phyloP scores from a whole-genome alignment of 2,888 invertebrate species.

The Tuta absoluta region DNA sequence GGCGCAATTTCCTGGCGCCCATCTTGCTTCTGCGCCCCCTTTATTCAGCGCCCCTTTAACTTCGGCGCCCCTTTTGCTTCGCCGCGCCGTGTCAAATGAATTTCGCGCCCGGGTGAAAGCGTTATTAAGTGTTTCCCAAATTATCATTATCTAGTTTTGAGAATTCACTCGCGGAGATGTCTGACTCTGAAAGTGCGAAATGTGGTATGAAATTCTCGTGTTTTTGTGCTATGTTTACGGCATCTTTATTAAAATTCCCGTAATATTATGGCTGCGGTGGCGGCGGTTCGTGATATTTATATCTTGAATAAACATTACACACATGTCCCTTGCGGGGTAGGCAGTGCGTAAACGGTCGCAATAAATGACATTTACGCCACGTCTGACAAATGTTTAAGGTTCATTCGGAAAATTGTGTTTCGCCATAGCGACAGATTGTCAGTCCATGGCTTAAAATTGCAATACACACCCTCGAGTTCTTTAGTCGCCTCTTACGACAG shows the following conservation, averaged over 20 bases:
- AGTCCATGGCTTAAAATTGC: too few relatives aligned
- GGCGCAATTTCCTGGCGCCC: constrained; percentile 19
- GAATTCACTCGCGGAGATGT: constrained; percentile 4
- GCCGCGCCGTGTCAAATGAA: background rate
- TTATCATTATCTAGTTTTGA: constrained; percentile 25
- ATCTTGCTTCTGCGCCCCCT: constrained; percentile 4
- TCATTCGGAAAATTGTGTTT: too few relatives aligned
- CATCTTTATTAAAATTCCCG: constrained; percentile 7
- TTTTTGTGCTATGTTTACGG: background rate
- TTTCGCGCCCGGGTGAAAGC: constrained; percentile 25
- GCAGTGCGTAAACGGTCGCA: too few relatives aligned
- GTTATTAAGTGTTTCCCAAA: constrained; percentile 29
- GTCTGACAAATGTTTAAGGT: too few relatives aligned
- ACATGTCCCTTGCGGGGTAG: too few relatives aligned
- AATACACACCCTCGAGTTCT: too few relatives aligned
- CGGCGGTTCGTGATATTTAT: too few relatives aligned
- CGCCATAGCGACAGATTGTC: too few relatives aligned
- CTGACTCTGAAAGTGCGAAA: constrained; percentile 7
- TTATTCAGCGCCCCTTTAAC: background rate
- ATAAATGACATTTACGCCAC: too few relatives aligned
- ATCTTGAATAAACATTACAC: too few relatives aligned
- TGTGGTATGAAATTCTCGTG: constrained; percentile 16
- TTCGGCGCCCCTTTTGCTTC: constrained; percentile 1
- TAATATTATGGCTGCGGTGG: constrained; percentile 7
- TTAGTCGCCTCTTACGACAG: too few relatives aligned